These are phyloP conservation scores for Dendrocopos noguchii DNA, from an alignment of 2,113 vertebrate species.

Conservation along the genomic window DNA sequence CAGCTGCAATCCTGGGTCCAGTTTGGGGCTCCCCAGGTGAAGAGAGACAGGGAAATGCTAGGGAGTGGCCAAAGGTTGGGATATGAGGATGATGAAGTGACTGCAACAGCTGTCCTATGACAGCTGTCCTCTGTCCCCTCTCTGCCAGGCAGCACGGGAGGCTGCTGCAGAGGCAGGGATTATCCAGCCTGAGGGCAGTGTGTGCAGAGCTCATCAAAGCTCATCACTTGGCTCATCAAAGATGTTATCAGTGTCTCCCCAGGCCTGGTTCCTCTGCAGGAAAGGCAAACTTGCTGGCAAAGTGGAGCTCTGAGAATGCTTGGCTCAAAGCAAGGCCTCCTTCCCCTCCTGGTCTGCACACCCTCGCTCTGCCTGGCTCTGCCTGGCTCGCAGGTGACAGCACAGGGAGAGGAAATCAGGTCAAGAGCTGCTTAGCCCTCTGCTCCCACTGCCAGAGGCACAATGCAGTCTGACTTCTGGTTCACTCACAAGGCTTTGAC, in stretches of 20 bases:
- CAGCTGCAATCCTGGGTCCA: too few species aligned
- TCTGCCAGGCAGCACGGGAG: slow-evolving; percentile 29
- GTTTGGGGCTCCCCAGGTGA: too few species aligned
- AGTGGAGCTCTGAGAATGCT: slow-evolving; percentile 8
- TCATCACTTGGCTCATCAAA: slow-evolving; percentile 42
- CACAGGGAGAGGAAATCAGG: slow-evolving; percentile 47
- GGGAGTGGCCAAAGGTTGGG: too few species aligned
- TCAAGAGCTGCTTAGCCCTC: slow-evolving; percentile 44
- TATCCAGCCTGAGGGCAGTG: neutral
- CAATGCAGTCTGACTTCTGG: neutral
- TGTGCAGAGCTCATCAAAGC: slow-evolving; percentile 7
- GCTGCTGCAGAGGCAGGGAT: neutral
- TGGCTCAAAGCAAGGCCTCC: neutral
- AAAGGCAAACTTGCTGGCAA: slow-evolving; percentile 40
- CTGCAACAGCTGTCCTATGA: neutral
- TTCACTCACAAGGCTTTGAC: neutral
- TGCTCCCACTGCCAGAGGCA: slow-evolving; percentile 22
- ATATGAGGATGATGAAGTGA: too few species aligned
- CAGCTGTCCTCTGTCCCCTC: slow-evolving; percentile 11
- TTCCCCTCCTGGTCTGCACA: neutral
- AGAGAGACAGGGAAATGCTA: too few species aligned
- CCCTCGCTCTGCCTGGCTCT: slow-evolving; percentile 16
- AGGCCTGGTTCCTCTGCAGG: slow-evolving; percentile 50
- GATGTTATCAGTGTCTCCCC: slow-evolving; percentile 39
- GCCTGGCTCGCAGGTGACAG: neutral